Base-by-base conservation (phyloP, 2,888 invertebrate species). In the Pyrrhia umbra region DNA sequence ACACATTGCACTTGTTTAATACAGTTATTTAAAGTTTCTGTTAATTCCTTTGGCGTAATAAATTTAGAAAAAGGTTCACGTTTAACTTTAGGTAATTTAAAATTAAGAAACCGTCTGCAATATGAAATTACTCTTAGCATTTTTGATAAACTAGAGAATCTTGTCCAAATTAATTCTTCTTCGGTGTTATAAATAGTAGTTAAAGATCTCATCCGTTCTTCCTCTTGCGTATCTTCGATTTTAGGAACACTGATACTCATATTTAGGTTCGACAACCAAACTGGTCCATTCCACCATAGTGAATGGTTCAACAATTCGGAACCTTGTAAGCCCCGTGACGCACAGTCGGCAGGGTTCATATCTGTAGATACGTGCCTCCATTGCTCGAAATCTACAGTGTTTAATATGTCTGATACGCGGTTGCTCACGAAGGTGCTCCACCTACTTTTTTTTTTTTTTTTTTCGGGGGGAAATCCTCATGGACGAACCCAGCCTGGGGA, bases 121-220 rank as follows among this genome's bases (percentile, higher is more conserved):
- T 66, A 69, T 37, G 66, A 52, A 6, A 57, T 46, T 2, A 49
- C 10, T 55, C 39, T 65, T 0, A 65, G 13, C 47, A 64, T 52
- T 60, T 47, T 59, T 8, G 21, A 3, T 37, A 60, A 45, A 45
- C 9, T 45, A 2, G 67, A 61, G 13, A 34, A 66, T n/a, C 43
- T 66, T 6, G 18, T 34, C 54, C 57, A 61, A 51, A 61, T 30
- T 0, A 59, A 61, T 9, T 57, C 42, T 2, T 65, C 45, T 30
- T 56, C 18, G 0, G 9, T n/a, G 1, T 46, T 25, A 1, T 0
- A 3, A 37, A n/a, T 6, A n/a, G 30, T 42, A 42, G 21, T 30
- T n/a, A 68, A 57, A 37, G 18, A 5, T 16, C 6, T 43, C 1
- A 15, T 16, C 9, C 15, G 10, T 13, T 64, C 64, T 4, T 68